A percentile compares a stretch with the other conserved stretches of the same genome.
Conservation (phyloP, 1,140 invertebrate genomes). For the Cephus cinctus region DNA sequence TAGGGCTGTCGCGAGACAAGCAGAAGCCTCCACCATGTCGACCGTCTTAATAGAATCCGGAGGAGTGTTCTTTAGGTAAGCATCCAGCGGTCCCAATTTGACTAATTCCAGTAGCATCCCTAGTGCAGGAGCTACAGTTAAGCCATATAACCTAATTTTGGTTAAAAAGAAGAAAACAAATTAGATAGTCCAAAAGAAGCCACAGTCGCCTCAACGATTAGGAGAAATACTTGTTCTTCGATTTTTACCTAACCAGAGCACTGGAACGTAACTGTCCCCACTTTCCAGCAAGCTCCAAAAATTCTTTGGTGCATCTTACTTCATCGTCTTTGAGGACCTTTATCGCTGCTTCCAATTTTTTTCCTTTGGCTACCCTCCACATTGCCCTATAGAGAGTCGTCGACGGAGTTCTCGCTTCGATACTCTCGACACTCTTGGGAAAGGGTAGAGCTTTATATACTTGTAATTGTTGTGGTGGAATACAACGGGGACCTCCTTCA, state of each 20-base stretch:
- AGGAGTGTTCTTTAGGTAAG: slow-evolving; percentile 62
- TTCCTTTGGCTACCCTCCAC: slow-evolving; percentile 62
- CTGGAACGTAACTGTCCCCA: slow-evolving; percentile 75
- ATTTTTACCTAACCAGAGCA: slow-evolving; percentile 65
- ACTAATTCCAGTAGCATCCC: slow-evolving; percentile 81
- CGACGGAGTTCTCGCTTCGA: slow-evolving; percentile 21
- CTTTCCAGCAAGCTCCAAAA: slow-evolving; percentile 70
- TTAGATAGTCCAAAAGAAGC: no score
- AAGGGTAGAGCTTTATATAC: slow-evolving; percentile 47
- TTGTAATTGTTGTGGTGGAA: slow-evolving; percentile 44
- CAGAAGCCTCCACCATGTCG: slow-evolving; percentile 76
- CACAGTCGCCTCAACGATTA: no score
- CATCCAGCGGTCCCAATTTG: slow-evolving; percentile 73
- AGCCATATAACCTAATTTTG: slow-evolving; percentile 64
- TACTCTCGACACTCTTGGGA: slow-evolving; percentile 29
- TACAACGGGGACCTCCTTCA: slow-evolving; percentile 43
- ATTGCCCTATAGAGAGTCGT: slow-evolving; percentile 44
- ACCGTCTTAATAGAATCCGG: slow-evolving; percentile 60
- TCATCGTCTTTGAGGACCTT: slow-evolving; percentile 71
- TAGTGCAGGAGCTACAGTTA: slow-evolving; percentile 72
- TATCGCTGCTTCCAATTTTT: slow-evolving; percentile 72
- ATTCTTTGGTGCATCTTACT: slow-evolving; percentile 61
- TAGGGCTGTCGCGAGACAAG: slow-evolving; percentile 74
- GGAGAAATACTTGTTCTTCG: no score
- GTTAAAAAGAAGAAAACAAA: slow-evolving; percentile 8